phyloP scores from a whole-genome alignment of 2,113 vertebrate genomes.

The Mionectes macconnelli region DNA sequence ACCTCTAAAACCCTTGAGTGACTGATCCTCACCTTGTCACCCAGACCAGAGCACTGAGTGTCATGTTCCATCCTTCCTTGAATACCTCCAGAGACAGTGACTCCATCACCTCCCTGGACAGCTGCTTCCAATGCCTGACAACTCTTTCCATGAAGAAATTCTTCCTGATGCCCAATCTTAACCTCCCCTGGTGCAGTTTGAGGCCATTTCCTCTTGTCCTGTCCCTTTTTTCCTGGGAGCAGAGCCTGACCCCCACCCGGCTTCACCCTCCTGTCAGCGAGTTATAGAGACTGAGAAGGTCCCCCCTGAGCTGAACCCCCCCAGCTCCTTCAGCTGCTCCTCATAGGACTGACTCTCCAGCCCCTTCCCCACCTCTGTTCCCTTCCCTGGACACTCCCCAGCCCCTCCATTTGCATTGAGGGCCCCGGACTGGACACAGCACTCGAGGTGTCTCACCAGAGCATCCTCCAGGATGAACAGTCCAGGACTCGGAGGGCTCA shows the following conservation, averaged over 20 bases:
- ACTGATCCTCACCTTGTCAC: neutral
- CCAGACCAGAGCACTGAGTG: fast-evolving
- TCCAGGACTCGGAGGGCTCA: neutral
- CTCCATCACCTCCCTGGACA: neutral
- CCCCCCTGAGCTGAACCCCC: neutral
- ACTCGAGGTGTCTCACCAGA: neutral
- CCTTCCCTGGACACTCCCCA: neutral
- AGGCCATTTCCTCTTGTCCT: neutral
- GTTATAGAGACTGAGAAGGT: neutral
- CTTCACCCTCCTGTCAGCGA: neutral
- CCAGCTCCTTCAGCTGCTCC: neutral
- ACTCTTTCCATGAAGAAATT: neutral
- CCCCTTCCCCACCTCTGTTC: neutral
- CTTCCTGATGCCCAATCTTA: neutral
- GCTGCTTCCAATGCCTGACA: neutral
- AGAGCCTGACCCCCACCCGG: neutral
- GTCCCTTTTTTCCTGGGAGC: neutral
- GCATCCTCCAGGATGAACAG: neutral
- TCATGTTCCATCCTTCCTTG: neutral
- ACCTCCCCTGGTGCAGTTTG: neutral
- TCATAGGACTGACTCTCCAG: neutral
- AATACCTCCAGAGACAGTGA: neutral
- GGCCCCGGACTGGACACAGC: neutral
- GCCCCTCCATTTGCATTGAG: neutral
- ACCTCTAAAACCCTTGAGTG: neutral